Percentiles rank a stretch among this genome's conserved stretches.
Evolutionary conservation across 37 sponge, comb jelly and placozoan species (phyloP).

Genomic region (Amphimedon queenslandica): DNA sequence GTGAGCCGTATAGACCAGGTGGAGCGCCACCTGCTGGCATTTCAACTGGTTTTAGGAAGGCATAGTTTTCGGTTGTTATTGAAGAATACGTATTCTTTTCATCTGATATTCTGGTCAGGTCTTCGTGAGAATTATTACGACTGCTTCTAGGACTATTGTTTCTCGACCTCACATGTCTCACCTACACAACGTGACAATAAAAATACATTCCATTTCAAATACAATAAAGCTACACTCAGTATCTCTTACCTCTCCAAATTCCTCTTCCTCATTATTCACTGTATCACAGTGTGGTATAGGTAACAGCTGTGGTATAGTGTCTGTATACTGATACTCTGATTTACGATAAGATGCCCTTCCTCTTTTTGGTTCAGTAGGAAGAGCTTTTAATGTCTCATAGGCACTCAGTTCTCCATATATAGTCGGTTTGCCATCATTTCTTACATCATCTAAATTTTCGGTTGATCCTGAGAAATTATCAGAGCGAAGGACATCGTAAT

Average conservation of each 20-base stretch:
- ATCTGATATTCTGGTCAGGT: no score
- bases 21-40: no score
- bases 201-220: no score
- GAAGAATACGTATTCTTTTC: no score
- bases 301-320: background rate
- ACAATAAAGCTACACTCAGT: no score
- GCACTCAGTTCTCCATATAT: background rate
- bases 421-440: background rate
- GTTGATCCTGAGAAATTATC: background rate
- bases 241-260: background rate
- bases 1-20: no score
- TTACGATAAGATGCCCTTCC: background rate
- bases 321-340: background rate
- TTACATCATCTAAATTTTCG: background rate
- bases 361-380: background rate
- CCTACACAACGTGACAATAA: no score
- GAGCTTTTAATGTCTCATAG: background rate
- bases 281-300: background rate
- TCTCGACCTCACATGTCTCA: no score
- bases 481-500: background rate
- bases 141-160: no score
- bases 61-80: no score
- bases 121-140: no score
- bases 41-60: no score
- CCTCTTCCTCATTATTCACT: background rate